Base-by-base conservation (phyloP, 2,797 vertebrate genomes). In the Botia almorhae region DNA sequence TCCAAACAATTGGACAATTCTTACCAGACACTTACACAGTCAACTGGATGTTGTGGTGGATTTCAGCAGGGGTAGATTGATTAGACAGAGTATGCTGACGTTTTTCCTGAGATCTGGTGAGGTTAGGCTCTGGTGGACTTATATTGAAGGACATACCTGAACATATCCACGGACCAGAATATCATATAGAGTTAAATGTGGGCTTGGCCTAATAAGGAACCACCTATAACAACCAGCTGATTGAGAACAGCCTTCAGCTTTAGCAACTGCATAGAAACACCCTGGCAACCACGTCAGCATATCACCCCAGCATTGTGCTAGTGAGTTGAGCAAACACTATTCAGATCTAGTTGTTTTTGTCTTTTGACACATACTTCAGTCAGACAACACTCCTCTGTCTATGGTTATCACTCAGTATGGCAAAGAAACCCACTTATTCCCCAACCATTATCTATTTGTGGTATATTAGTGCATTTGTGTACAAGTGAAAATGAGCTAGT, bases 1-100 rank as follows among this genome's bases (percentile, higher is more conserved):
- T 77, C 2, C 23, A 69, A 55, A 78, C 72, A 13, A 4, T 60
- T 56, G n/a, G n/a, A n/a, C n/a, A n/a, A n/a, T 53, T 5, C 5
- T 61, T 26, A 50, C 10, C 33, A 36, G 7, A 65, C 63, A n/a
- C 63, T 65, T 39, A n/a, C n/a, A 33, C 33, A 39, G 33, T 36
- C 16, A 3, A 7, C 33, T n/a, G 23, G 2, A 4, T 60, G 56
- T 26, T 60, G 56, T 23, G 56, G 3, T 26, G 10, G 21, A 60
- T 26, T 21, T 23, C 56, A 60, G 12, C 58, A 0, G 23, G 39
- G 63, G 16, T 36, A 39, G 36, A 39, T 65, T 65, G 33, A 39
- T 64, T 26, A 10, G 29, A 63, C 2, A 33, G 6, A n/a, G 29
- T 17, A n/a, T 64, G 14, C 33, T 64, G 29, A 64, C 39, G 60